These are phyloP conservation scores for Thymallus thymallus DNA, from an alignment of 2,113 vertebrate genomes.

Conservation along the genomic window DNA sequence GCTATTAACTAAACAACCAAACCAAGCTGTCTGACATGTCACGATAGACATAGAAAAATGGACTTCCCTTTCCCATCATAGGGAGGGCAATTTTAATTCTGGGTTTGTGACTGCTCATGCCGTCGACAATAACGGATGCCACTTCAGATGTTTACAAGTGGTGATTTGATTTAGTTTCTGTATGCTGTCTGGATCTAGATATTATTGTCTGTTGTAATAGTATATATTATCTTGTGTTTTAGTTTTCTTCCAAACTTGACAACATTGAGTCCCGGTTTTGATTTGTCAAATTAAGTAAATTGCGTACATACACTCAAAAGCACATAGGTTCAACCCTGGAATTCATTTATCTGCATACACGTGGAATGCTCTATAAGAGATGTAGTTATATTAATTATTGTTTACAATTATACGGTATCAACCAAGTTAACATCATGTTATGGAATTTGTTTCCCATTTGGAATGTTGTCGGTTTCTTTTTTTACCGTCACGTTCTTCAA, in stretches of 20 bases:
- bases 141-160: conserved; percentile 6
- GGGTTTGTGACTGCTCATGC: conserved; percentile 13
- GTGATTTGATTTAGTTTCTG: conserved; percentile 1
- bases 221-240: conserved; percentile 14
- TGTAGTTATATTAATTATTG: not conserved
- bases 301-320: not conserved
- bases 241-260: not conserved
- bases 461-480: not conserved
- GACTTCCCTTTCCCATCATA: not conserved
- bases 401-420: not conserved
- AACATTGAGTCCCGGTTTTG: conserved; percentile 24
- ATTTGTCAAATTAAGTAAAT: not conserved
- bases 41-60: not conserved
- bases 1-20: conserved; percentile 51
- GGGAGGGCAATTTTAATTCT: not conserved
- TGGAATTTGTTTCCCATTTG: not conserved
- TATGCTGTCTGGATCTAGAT: not conserved
- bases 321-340: not conserved
- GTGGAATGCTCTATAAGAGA: not conserved
- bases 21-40: not conserved
- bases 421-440: not conserved
- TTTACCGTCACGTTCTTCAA: no score
- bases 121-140: conserved; percentile 44
- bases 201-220: conserved; percentile 32
- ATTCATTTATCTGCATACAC: not conserved